Evolutionary conservation across 1,140 invertebrate genomes (phyloP).

Genomic region (Drosophila watanabei): DNA sequence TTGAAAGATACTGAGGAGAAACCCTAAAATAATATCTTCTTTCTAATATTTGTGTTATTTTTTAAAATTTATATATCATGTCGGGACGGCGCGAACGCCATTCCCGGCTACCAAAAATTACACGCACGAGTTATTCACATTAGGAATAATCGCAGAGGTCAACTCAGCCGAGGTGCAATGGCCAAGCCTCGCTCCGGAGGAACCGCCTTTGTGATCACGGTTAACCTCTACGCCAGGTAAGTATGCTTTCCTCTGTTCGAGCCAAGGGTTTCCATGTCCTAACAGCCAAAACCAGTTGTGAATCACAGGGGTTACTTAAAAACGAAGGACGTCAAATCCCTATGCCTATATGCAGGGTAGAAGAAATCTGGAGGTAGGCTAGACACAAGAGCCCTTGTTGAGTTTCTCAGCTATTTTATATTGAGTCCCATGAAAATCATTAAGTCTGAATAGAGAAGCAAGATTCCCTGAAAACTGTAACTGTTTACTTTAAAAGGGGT

Average conservation of each 20-base stretch:
- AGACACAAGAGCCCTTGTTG: no score
- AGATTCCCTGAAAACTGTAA: no score
- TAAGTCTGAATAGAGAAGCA: no score
- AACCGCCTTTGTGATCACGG: slow-evolving; percentile 89
- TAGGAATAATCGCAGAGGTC: slow-evolving; percentile 39
- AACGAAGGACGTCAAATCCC: no score
- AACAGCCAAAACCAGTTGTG: no score
- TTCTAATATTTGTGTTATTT: background rate
- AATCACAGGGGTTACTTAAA: no score
- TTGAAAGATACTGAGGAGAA: background rate
- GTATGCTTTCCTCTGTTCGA: slow-evolving; percentile 81
- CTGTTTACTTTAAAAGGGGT: no score
- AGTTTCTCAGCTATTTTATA: no score
- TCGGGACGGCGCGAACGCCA: slow-evolving; percentile 85
- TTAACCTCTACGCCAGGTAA: slow-evolving; percentile 88
- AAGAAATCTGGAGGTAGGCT: no score
- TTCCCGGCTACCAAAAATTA: slow-evolving; percentile 86
- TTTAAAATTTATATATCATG: slow-evolving; percentile 35
- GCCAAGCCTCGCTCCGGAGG: slow-evolving; percentile 88
- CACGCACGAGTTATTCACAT: slow-evolving; percentile 85
- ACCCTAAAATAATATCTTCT: background rate
- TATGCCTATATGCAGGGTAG: no score
- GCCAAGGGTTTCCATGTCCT: no score
- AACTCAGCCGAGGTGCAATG: slow-evolving; percentile 71
- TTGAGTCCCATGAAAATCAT: no score